Evolutionary conservation across 2,797 vertebrate genomes (phyloP), one percentile per base, ranked within the genome.

Genomic region (Ctenopoma multispine): DNA sequence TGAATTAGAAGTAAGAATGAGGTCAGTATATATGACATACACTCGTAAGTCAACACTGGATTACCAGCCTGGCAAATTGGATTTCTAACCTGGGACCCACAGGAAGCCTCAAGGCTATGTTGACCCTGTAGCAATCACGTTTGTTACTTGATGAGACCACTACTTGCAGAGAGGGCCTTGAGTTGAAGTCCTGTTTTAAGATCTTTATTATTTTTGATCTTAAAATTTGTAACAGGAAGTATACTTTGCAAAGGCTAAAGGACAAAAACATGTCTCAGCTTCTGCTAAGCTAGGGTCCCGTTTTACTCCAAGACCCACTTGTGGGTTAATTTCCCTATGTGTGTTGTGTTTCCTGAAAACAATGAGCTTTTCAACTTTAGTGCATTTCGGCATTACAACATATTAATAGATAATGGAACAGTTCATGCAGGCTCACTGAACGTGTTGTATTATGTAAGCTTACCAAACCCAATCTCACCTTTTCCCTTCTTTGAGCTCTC

Each of bases 401-500:
- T 14, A 12, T 12, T 40, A 8, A 40, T 40, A 4, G 38, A 40
- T 12, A n/a, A n/a, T n/a, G n/a, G 1, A 34, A 34, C 34, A 34
- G 34, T 7, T 6, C 34, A 12, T 14, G 12, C 38, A 8, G 12
- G 38, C 10, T 40, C 12, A 14, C 38, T 40, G 9, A n/a, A n/a
- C n/a, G n/a, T n/a, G n/a, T n/a, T n/a, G n/a, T n/a, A n/a, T n/a
- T n/a, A n/a, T n/a, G 80, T 63, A 73, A 4, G 14, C 7, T 7
- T n/a, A 44, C 7, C 18, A n/a, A 44, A 44, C 5, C 43, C 1
- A 44, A 8, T 44, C 43, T 44, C 17, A 76, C 58, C 51, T 80
- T 20, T 27, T 43, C 75, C 61, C 66, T 38, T 63, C 38, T 75
- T 60, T n/a, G n/a, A n/a, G n/a, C n/a, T 23, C 49, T 68, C 10